phyloP scores from a whole-genome alignment of 2,113 vertebrate species.

The Bolborhynchus lineola region DNA sequence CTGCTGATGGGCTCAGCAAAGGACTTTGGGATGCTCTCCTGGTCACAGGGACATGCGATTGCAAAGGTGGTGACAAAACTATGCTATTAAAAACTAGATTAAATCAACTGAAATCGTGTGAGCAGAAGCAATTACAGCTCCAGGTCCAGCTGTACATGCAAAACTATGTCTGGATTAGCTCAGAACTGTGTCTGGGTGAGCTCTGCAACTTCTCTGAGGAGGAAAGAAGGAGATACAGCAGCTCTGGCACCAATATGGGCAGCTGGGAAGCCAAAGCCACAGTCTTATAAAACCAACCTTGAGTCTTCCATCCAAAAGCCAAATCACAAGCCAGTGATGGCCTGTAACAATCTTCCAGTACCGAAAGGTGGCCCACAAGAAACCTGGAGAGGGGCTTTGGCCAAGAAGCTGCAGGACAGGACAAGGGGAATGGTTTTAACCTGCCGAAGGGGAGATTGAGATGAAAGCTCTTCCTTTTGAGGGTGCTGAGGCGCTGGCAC shows the following conservation, averaged over 20 bases:
- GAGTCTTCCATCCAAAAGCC: background rate
- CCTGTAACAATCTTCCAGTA: background rate
- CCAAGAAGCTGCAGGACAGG: background rate
- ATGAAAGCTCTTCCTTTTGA: no score
- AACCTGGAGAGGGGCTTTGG: background rate
- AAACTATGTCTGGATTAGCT: background rate
- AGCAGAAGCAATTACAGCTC: background rate
- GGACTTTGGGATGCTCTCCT: fast-evolving
- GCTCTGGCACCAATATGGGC: background rate
- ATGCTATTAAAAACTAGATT: background rate
- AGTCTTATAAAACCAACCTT: background rate
- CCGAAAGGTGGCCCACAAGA: background rate
- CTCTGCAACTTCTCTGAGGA: background rate
- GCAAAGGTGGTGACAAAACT: background rate
- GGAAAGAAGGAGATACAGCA: background rate
- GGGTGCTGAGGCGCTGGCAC: no score
- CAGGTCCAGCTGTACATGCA: background rate
- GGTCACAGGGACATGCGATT: fast-evolving
- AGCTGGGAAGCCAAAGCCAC: background rate
- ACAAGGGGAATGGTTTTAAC: background rate
- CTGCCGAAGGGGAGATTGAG: background rate
- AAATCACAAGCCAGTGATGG: background rate
- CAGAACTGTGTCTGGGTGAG: background rate
- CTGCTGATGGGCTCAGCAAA: background rate
- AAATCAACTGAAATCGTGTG: fast-evolving